Conservation (phyloP, 2,888 invertebrate species). For the Pogonocherus hispidulus region DNA sequence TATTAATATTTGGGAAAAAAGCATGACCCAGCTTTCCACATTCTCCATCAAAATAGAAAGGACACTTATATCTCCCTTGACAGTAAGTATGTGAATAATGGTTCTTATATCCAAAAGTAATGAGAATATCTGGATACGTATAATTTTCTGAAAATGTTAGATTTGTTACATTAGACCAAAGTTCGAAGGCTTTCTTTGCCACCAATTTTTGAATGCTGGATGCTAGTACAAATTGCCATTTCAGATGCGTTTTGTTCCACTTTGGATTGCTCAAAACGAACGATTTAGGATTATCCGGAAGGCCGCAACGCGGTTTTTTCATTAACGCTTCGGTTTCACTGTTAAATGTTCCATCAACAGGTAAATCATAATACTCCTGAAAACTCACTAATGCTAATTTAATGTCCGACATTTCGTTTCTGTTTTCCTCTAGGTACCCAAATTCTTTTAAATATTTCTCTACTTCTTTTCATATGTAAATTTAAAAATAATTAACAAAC, state of each 20-base stretch:
- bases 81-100: not conserved
- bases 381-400: no score
- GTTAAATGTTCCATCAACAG: no score
- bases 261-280: not conserved
- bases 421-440: no score
- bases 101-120: not conserved
- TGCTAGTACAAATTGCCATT: not conserved
- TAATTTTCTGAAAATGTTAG: not conserved
- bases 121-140: not conserved
- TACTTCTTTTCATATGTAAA: no score
- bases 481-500: no score
- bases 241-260: not conserved
- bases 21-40: not conserved
- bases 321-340: not conserved
- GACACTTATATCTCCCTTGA: not conserved
- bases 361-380: no score
- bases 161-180: not conserved
- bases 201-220: not conserved
- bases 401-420: no score
- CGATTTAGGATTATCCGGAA: not conserved
- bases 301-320: not conserved
- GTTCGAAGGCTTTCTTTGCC: not conserved
- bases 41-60: not conserved
- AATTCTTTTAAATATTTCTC: no score
- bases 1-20: not conserved